Evolutionary conservation across 2,888 invertebrate genomes (phyloP).

Genomic region (Diplolepis rosae): DNA sequence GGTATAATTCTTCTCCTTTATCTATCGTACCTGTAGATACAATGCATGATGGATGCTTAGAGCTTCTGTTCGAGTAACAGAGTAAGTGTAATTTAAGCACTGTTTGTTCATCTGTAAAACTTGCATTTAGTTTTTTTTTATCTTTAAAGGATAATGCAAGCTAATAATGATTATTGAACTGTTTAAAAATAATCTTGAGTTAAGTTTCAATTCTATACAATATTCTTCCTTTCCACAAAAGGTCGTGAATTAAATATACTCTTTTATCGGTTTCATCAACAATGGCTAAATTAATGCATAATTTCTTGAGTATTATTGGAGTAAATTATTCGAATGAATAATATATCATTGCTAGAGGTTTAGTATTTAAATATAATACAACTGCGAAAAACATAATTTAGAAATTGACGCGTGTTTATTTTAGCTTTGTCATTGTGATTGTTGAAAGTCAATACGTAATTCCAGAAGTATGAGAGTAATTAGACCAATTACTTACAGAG

Average conservation of each 20-base stretch:
- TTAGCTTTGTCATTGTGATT: neutral
- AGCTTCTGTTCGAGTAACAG: neutral
- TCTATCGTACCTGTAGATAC: neutral
- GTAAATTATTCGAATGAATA: neutral
- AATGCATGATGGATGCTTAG: neutral
- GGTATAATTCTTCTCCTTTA: neutral
- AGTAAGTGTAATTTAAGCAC: neutral
- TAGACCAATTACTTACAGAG: constrained; percentile 32
- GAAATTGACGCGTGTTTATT: neutral
- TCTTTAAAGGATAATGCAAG: neutral
- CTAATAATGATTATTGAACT: neutral
- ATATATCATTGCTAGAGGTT: neutral
- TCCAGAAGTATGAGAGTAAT: constrained; percentile 29
- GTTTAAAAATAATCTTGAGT: neutral
- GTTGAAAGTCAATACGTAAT: constrained; percentile 4
- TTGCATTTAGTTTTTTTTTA: neutral
- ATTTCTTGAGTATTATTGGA: neutral
- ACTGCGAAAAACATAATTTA: too few relatives aligned
- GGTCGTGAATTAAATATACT: constrained; percentile 22
- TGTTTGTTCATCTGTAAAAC: neutral
- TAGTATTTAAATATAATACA: too few relatives aligned
- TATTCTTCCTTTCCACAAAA: constrained; percentile 33
- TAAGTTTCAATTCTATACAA: constrained; percentile 30
- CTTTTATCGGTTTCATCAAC: constrained; percentile 1
- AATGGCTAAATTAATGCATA: neutral